Percentiles rank a stretch among this genome's conserved stretches.
Evolutionary conservation across 2,797 vertebrate species (phyloP).

Genomic region (Cyprinella venusta): DNA sequence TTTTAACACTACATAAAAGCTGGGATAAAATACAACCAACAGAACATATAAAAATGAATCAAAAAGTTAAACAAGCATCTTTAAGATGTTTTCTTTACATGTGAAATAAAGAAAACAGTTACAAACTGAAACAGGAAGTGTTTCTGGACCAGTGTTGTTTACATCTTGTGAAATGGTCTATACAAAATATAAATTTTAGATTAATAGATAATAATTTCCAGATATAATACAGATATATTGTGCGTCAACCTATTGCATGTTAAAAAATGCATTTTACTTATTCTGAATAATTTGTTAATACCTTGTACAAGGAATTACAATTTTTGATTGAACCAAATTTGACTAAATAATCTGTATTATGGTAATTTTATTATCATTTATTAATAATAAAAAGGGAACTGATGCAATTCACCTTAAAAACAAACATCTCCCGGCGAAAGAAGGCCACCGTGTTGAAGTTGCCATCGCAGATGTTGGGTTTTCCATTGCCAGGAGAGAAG

Average conservation of each 20-base stretch:
- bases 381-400: neutral
- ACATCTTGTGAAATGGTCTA: too few relatives aligned
- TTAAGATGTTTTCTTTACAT: too few relatives aligned
- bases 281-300: neutral
- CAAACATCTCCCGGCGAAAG: constrained; percentile 97
- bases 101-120: too few relatives aligned
- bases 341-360: neutral
- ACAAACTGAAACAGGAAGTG: too few relatives aligned
- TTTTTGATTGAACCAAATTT: neutral
- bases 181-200: neutral
- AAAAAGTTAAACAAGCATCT: too few relatives aligned
- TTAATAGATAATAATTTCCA: neutral
- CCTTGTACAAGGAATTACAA: neutral
- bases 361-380: neutral
- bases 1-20: too few relatives aligned
- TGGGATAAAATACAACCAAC: too few relatives aligned
- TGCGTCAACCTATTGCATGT: neutral
- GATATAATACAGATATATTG: neutral
- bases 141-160: too few relatives aligned
- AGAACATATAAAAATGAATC: too few relatives aligned
- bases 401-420: constrained; percentile 88
- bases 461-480: constrained; percentile 97
- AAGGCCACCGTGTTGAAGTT: constrained; percentile 98
- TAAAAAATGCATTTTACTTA: neutral
- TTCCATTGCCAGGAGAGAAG: constrained; percentile 83